Evolutionary conservation across 2,113 vertebrate genomes (phyloP), one percentile per base, ranked within the genome.

Genomic region (Paramormyrops kingsleyae): DNA sequence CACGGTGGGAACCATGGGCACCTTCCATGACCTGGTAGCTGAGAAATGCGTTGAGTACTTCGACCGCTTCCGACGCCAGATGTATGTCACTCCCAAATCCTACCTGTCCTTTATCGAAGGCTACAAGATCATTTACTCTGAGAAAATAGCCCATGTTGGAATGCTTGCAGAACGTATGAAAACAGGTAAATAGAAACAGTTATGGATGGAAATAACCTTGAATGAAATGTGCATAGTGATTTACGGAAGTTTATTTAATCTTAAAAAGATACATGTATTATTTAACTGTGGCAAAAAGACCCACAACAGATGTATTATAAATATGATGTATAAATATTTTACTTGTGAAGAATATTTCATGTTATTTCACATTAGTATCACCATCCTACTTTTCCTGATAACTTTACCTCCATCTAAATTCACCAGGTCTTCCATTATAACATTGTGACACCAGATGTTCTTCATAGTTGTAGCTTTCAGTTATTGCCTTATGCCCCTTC

Each of bases 61-160:
- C 24, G 95, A 97, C 89, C 94, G 96, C 89, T 97, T 95, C 7
- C 95, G 97, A 0, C 95, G 97, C 3, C 95, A 94, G 89, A 97
- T 95, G 0, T 97, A 96, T 88, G 97, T 97, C 89, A 97, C 97
- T 2, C 97, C 97, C 35, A 97, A 97, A 88, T 97, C 97, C 85
- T 97, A 96, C 92, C 94, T 97, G 89, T 97, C 96, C 42, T 97
- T 97, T 93, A 97, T 97, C 90, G 92, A 94, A 91, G 95, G 96
- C 91, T 97, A 96, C 94, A 97, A 97, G 93, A 49, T 70, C 92
- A 0, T 98, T 89, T 98, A 98, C 88, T 1, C 92, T 31, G 96
- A 97, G 87, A 97, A 97, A 88, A 88, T 97, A 91, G 35, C 92
- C 2, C 94, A 83, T 44, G 97, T 98, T 84, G 95, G 95, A 88